Evolutionary conservation across 2,888 invertebrate genomes (phyloP).

Genomic region (Mantis religiosa): DNA sequence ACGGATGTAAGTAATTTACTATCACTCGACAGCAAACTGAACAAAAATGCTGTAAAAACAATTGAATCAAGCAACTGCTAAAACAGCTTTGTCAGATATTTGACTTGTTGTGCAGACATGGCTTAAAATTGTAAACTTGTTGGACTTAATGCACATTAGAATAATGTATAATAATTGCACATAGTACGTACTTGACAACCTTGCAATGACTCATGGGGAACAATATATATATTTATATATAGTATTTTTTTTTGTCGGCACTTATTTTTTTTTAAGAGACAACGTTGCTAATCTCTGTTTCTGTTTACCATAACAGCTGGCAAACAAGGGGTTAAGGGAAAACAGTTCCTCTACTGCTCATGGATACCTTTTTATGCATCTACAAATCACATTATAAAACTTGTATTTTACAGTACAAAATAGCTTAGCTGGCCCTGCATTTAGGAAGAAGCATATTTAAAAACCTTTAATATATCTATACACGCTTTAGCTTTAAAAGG

Average conservation of each 20-base stretch:
- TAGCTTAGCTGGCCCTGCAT: slow-evolving; percentile 29
- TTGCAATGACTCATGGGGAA: slow-evolving; percentile 16
- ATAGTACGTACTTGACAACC: slow-evolving; percentile 25
- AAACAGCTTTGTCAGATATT: neutral
- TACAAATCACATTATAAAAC: slow-evolving; percentile 28
- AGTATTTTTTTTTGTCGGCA: slow-evolving; percentile 16
- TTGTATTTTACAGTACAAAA: slow-evolving; percentile 30
- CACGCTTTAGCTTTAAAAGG: slow-evolving; percentile 13
- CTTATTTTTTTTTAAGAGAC: slow-evolving; percentile 21
- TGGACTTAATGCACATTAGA: slow-evolving; percentile 25
- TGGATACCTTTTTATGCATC: slow-evolving; percentile 19
- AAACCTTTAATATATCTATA: slow-evolving; percentile 18
- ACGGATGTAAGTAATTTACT: neutral
- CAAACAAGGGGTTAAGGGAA: neutral
- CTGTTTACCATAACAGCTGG: slow-evolving; percentile 7
- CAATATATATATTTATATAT: neutral
- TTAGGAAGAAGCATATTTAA: slow-evolving; percentile 30
- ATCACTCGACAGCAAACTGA: neutral
- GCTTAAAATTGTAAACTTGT: slow-evolving; percentile 9
- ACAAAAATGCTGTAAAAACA: neutral
- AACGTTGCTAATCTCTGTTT: slow-evolving; percentile 12
- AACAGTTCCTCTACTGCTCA: slow-evolving; percentile 9
- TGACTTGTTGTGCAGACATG: slow-evolving; percentile 2
- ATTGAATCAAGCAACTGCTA: neutral
- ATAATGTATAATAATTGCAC: slow-evolving; percentile 27